Percentiles rank a stretch among this genome's conserved stretches.
phyloP scores from a whole-genome alignment of 2,797 vertebrate species.

The Hydrophis major region DNA sequence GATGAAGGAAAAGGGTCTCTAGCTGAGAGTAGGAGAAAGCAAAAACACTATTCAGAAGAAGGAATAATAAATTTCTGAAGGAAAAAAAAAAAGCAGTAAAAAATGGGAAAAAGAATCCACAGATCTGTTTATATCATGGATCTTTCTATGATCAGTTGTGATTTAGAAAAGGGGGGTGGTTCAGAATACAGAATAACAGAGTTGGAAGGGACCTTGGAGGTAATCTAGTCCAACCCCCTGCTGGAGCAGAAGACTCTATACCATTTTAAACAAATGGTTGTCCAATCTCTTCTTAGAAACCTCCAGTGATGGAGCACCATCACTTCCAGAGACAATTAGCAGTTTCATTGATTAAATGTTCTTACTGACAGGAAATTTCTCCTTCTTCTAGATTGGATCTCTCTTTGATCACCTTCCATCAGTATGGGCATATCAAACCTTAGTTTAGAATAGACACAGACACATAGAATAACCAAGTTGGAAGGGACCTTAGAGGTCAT shows the following conservation, averaged over 20 bases:
- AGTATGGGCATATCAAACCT: not conserved
- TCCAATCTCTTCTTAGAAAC: not conserved
- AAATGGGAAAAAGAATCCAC: not conserved
- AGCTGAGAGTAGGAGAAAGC: not conserved
- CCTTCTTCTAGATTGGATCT: not conserved
- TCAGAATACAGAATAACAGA: not conserved
- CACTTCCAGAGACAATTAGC: not conserved
- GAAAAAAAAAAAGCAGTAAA: not conserved
- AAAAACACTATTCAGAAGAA: accelerated
- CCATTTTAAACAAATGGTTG: not conserved
- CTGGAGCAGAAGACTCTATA: too few relatives aligned
- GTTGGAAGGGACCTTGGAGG: not conserved
- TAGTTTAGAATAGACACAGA: not conserved
- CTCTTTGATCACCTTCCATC: not conserved
- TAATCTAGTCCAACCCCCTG: not conserved
- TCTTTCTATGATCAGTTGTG: not conserved
- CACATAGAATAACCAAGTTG: too few relatives aligned
- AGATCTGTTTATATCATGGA: not conserved
- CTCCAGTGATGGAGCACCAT: not conserved
- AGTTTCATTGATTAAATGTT: not conserved
- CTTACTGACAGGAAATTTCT: not conserved
- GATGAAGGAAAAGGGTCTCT: not conserved
- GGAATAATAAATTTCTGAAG: not conserved
- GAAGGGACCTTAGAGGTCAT: too few relatives aligned
- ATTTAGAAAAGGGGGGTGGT: not conserved